These are phyloP conservation scores for Stigmatopora nigra DNA, from an alignment of 2,113 vertebrate species.

Conservation along the genomic window DNA sequence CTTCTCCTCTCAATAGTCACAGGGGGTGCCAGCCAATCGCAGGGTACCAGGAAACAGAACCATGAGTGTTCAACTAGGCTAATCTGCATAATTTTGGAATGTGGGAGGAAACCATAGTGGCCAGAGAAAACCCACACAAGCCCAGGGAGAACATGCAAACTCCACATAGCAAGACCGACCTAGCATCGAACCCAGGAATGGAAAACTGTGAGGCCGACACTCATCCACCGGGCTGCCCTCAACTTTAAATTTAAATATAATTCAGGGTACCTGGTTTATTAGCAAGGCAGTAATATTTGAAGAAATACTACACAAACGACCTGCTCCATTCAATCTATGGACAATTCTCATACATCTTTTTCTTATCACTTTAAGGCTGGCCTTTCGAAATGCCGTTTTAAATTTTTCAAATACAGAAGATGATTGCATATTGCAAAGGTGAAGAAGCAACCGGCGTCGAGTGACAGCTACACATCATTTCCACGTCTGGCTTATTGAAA, in stretches of 20 bases:
- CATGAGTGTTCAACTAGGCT: too few species aligned
- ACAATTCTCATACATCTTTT: constrained; percentile 24
- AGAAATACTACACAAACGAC: not conserved
- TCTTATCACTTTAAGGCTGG: constrained; percentile 19
- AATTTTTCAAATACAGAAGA: constrained; percentile 29
- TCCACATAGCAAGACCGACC: too few species aligned
- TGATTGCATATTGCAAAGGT: constrained; percentile 17
- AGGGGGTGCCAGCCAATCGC: too few species aligned
- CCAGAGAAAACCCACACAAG: too few species aligned
- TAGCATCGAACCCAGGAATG: too few species aligned
- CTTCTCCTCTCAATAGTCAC: too few species aligned
- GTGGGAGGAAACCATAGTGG: too few species aligned
- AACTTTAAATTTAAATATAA: not conserved
- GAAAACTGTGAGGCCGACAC: too few species aligned
- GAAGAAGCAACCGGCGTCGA: constrained; percentile 19
- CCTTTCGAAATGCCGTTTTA: constrained; percentile 6
- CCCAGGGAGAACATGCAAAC: too few species aligned
- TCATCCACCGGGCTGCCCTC: too few species aligned
- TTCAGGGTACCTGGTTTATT: not conserved
- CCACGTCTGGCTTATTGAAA: not conserved
- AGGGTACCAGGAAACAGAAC: too few species aligned
- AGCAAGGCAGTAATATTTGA: not conserved
- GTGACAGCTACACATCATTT: constrained; percentile 1
- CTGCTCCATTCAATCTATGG: not conserved
- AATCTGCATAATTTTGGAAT: too few species aligned